Percentiles rank a stretch among this genome's conserved stretches.
Conservation (phyloP, 2,113 vertebrate species). For the Xenus cinereus region DNA sequence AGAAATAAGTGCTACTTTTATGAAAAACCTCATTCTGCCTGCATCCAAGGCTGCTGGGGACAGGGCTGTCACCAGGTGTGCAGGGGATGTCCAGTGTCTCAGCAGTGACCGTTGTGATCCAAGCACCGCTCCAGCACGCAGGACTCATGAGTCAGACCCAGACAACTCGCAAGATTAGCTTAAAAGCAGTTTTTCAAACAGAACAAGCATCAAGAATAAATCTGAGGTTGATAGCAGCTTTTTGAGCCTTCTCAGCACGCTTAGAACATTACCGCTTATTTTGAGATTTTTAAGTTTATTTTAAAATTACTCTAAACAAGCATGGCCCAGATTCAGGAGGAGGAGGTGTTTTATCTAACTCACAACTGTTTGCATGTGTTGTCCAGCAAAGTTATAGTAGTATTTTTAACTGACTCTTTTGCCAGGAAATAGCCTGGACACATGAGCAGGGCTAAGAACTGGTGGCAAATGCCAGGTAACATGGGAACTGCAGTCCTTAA, state of each 20-base stretch:
- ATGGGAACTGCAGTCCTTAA: not conserved
- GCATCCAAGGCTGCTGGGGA: not conserved
- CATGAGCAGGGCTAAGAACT: not conserved
- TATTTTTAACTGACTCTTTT: not conserved
- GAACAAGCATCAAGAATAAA: not conserved
- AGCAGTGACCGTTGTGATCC: not conserved
- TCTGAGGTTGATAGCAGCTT: not conserved
- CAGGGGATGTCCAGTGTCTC: too few relatives aligned
- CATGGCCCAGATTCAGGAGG: not conserved
- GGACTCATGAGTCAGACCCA: not conserved
- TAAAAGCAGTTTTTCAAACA: not conserved
- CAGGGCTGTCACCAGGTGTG: not conserved
- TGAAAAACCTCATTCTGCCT: not conserved
- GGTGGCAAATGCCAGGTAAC: not conserved
- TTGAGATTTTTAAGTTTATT: constrained; percentile 34
- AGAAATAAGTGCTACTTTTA: not conserved
- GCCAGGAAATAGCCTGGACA: not conserved
- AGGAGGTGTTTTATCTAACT: not conserved
- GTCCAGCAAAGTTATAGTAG: not conserved
- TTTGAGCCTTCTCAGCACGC: not conserved
- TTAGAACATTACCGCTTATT: not conserved
- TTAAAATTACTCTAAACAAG: constrained; percentile 20
- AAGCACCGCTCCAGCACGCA: not conserved
- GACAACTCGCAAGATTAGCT: not conserved
- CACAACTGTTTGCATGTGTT: not conserved